Evolutionary conservation across 2,888 invertebrate genomes (phyloP).

Genomic region (Parnassius orleans): DNA sequence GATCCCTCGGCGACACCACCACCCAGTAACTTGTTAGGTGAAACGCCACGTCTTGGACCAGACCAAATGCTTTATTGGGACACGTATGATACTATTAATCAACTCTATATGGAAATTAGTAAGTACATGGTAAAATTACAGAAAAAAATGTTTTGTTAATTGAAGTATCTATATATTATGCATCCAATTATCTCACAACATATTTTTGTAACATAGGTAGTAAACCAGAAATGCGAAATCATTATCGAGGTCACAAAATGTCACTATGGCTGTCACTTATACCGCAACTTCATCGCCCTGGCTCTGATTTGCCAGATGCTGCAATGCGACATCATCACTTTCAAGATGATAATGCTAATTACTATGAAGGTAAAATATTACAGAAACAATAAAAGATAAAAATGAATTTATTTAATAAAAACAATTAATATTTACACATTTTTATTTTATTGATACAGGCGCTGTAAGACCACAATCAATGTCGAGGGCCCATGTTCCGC

Average conservation of each 20-base stretch:
- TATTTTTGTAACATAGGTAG: constrained; percentile 69
- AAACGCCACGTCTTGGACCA: constrained; percentile 61
- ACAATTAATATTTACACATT: background rate
- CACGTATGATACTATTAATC: constrained; percentile 94
- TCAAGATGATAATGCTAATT: constrained; percentile 88
- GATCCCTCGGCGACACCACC: constrained; percentile 77
- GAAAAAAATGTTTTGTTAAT: too few species aligned
- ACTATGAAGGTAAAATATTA: constrained; percentile 85
- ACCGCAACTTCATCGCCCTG: constrained; percentile 93
- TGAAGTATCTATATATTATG: background rate
- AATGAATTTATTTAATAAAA: background rate
- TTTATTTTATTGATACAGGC: constrained; percentile 65
- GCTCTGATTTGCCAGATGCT: constrained; percentile 86
- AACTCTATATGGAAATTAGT: constrained; percentile 92
- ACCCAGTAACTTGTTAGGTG: constrained; percentile 74
- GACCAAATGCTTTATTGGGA: constrained; percentile 90
- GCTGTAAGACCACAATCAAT: constrained; percentile 88
- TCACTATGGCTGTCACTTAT: constrained; percentile 95
- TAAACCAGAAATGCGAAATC: constrained; percentile 90
- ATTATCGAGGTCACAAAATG: constrained; percentile 96
- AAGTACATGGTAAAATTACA: constrained; percentile 45
- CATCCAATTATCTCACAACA: constrained; percentile 32
- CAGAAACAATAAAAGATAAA: background rate
- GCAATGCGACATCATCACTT: constrained; percentile 94
- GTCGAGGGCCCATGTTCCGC: constrained; percentile 83